Percentiles rank a stretch among this genome's conserved stretches.
These are phyloP conservation scores for Lutjanus argentimaculatus DNA, from an alignment of 2,797 vertebrate species.

Conservation along the genomic window DNA sequence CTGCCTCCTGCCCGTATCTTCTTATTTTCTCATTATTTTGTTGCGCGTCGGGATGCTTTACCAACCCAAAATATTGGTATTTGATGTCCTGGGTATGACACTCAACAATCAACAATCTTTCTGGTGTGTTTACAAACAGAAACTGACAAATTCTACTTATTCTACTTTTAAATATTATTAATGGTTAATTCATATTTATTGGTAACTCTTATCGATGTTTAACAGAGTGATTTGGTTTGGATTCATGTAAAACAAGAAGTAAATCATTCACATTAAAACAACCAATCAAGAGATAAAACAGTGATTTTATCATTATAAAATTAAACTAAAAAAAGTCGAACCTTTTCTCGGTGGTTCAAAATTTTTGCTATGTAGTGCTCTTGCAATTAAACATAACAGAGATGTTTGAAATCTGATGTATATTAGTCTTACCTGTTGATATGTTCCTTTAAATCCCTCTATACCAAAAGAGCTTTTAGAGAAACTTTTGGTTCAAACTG, in stretches of 20 bases:
- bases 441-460: conserved; percentile 29
- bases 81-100: too few relatives aligned
- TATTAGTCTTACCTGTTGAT: conserved; percentile 72
- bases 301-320: background rate
- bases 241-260: background rate
- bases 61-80: too few relatives aligned
- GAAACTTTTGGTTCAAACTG: conserved; percentile 19
- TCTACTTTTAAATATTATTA: too few relatives aligned
- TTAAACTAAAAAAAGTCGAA: background rate
- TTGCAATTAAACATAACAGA: conserved; percentile 3
- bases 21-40: too few relatives aligned
- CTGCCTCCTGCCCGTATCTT: too few relatives aligned
- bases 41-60: too few relatives aligned
- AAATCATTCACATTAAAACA: conserved; percentile 15
- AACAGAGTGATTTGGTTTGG: background rate
- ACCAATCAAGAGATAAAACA: background rate
- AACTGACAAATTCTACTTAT: too few relatives aligned
- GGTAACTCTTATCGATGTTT: background rate
- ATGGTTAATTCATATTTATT: background rate
- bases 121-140: too few relatives aligned
- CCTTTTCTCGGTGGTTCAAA: background rate
- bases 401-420: conserved; percentile 8
- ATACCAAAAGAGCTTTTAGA: conserved; percentile 10
- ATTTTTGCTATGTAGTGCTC: background rate
- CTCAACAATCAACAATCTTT: too few relatives aligned